phyloP scores from a whole-genome alignment of 2,113 vertebrate species.

The Terrapene triunguis region DNA sequence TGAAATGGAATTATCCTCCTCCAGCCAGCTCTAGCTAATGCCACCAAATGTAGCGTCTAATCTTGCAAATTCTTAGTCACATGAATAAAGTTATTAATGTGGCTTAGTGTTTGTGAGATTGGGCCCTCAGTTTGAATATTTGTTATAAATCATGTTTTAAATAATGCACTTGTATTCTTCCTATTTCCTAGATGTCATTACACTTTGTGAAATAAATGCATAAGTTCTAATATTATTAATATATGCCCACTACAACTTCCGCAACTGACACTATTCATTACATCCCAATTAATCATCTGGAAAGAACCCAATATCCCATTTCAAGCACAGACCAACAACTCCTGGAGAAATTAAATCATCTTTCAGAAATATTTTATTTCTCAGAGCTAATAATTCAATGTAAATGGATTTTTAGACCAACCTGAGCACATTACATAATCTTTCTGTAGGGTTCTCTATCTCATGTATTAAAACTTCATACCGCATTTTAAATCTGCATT shows the following conservation, averaged over 20 bases:
- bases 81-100: not conserved
- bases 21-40: not conserved
- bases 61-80: not conserved
- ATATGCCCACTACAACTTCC: slow-evolving; percentile 61
- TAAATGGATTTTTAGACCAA: slow-evolving; percentile 76
- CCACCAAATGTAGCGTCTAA: not conserved
- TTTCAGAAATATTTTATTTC: slow-evolving; percentile 78
- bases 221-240: slow-evolving; percentile 63
- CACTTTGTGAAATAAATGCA: slow-evolving; percentile 36
- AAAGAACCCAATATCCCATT: slow-evolving; percentile 72
- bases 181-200: slow-evolving; percentile 27
- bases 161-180: not conserved
- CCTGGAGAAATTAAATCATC: slow-evolving; percentile 78
- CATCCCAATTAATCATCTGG: slow-evolving; percentile 76
- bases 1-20: not conserved
- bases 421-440: slow-evolving; percentile 63
- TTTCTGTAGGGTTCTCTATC: slow-evolving; percentile 47
- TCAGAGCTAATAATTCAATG: slow-evolving; percentile 78
- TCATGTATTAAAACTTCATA: slow-evolving; percentile 50
- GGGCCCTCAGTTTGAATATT: slow-evolving; percentile 11
- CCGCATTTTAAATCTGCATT: slow-evolving; percentile 58
- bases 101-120: not conserved
- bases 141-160: slow-evolving; percentile 39
- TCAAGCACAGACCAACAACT: slow-evolving; percentile 71
- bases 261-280: slow-evolving; percentile 73